phyloP scores from a whole-genome alignment of 2,888 invertebrate genomes.

The Mythimna pallens region DNA sequence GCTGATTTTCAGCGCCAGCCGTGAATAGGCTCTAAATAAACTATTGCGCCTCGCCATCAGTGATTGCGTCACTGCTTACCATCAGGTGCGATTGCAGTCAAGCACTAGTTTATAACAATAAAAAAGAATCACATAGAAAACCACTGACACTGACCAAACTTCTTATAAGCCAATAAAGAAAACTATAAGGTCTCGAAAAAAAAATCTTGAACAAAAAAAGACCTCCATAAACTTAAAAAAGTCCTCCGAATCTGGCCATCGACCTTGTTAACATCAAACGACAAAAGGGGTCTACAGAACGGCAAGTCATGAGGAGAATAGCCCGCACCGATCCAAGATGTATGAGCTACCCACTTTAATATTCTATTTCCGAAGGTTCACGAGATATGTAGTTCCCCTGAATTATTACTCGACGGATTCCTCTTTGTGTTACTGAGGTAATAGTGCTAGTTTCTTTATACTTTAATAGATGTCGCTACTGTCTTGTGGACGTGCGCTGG shows the following conservation, averaged over 20 bases:
- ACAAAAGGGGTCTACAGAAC: conserved; percentile 55
- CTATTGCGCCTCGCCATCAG: no score
- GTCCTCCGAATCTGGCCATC: conserved; percentile 20
- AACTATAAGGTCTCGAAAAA: background rate
- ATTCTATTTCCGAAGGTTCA: conserved; percentile 83
- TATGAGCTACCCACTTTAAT: conserved; percentile 83
- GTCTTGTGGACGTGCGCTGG: conserved; percentile 39
- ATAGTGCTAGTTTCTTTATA: conserved; percentile 54
- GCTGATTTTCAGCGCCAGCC: no score
- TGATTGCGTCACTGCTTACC: no score
- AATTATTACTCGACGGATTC: conserved; percentile 78
- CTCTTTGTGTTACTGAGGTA: conserved; percentile 67
- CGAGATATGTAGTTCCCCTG: conserved; percentile 77
- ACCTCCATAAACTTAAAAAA: conserved; percentile 19
- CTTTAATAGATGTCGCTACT: conserved; percentile 59
- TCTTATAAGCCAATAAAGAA: background rate
- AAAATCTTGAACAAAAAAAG: conserved; percentile 2
- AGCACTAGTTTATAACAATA: no score
- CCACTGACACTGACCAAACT: background rate
- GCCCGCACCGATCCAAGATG: conserved; percentile 79
- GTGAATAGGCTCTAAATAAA: no score
- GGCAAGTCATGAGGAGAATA: conserved; percentile 65
- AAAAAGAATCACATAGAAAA: background rate
- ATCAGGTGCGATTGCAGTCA: no score
- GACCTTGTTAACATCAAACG: conserved; percentile 61